These are phyloP conservation scores for Tenualosa thibaudeaui DNA, from an alignment of 2,797 vertebrate species.

Conservation along the genomic window DNA sequence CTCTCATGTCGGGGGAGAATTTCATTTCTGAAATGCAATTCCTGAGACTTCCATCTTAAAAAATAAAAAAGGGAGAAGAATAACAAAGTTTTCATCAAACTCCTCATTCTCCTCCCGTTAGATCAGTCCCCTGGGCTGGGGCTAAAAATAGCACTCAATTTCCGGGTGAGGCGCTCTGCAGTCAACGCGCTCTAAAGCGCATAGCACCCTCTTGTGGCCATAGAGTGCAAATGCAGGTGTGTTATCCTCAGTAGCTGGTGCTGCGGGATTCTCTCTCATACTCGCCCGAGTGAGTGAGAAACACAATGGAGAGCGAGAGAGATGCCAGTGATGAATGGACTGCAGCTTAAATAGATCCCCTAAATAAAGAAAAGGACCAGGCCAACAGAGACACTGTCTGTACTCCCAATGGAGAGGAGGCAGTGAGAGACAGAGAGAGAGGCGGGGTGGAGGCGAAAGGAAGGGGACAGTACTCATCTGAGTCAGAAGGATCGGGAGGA, in stretches of 20 bases:
- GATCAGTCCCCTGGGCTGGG: background rate
- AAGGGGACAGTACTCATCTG: conserved; percentile 27
- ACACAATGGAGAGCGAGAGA: background rate
- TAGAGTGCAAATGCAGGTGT: background rate
- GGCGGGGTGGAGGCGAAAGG: background rate
- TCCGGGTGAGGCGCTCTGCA: background rate
- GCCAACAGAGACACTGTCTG: conserved; percentile 12
- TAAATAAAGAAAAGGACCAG: conserved; percentile 16
- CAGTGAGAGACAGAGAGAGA: background rate
- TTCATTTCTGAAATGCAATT: background rate
- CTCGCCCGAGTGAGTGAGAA: no score
- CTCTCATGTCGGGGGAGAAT: background rate
- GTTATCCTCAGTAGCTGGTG: background rate
- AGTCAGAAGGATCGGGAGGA: conserved; percentile 13
- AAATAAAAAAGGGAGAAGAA: background rate
- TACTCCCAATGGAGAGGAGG: conserved; percentile 7
- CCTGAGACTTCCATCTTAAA: background rate
- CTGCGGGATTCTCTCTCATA: background rate
- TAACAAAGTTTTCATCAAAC: background rate
- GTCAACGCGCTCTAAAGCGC: background rate
- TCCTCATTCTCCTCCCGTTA: background rate
- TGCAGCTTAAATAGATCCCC: background rate
- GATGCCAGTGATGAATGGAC: conserved; percentile 6
- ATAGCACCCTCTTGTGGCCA: background rate
- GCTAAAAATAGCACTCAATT: conserved; percentile 7